These are phyloP conservation scores for Zeus faber DNA, from an alignment of 2,113 vertebrate species.

Conservation along the genomic window DNA sequence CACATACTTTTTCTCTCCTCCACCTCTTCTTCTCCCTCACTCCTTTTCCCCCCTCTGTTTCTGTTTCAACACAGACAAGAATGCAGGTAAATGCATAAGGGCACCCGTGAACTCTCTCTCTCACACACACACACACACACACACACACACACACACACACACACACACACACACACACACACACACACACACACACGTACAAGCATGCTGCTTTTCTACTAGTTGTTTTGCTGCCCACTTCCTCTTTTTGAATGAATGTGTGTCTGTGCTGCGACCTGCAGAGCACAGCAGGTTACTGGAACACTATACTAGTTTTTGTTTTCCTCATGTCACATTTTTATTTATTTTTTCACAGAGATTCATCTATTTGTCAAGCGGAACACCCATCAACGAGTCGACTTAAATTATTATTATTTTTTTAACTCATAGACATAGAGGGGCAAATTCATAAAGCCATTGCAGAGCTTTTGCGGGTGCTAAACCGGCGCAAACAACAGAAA, in stretches of 20 bases:
- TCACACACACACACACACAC: conserved; percentile 1
- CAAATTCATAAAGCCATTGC: too few relatives aligned
- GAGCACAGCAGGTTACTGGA: too few relatives aligned
- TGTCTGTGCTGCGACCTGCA: conserved; percentile 11
- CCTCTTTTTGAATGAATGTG: conserved; percentile 28
- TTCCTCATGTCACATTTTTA: too few relatives aligned
- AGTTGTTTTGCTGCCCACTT: not conserved
- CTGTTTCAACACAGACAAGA: not conserved
- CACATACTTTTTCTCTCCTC: conserved; percentile 12
- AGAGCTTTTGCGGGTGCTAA: too few relatives aligned
- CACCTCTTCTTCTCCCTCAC: not conserved
- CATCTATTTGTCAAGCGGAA: too few relatives aligned
- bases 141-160: conserved; percentile 8
- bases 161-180: conserved; percentile 6
- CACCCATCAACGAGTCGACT: too few relatives aligned
- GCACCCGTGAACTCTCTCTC: not conserved
- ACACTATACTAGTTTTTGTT: too few relatives aligned
- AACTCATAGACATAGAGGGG: too few relatives aligned
- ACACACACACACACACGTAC: conserved; percentile 14
- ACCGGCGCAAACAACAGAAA: too few relatives aligned
- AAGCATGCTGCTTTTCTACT: not conserved
- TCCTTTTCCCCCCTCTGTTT: conserved; percentile 11
- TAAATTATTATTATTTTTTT: too few relatives aligned
- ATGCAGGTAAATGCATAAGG: not conserved
- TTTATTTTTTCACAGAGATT: too few relatives aligned